Evolutionary conservation across 2,888 invertebrate species (phyloP).

Genomic region (Leptinotarsa haldemani): DNA sequence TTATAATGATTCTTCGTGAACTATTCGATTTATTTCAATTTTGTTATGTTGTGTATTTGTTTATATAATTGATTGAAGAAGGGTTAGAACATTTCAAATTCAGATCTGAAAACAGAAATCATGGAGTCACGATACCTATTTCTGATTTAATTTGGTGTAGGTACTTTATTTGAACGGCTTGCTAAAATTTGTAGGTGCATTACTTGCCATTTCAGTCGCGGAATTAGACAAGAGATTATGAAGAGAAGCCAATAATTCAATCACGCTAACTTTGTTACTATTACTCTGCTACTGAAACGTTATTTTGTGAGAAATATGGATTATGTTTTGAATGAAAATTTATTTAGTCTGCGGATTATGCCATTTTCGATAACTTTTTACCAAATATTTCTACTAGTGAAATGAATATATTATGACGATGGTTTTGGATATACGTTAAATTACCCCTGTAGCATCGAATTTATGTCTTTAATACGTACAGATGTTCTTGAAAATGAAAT

Average conservation of each 20-base stretch:
- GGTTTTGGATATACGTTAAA: too few species aligned
- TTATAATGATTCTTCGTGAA: too few species aligned
- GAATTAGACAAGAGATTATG: slow-evolving; percentile 33
- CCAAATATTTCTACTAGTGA: too few species aligned
- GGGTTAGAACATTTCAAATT: neutral
- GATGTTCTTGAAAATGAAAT: too few species aligned
- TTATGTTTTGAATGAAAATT: neutral
- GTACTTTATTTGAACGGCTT: neutral
- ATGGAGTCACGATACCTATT: neutral
- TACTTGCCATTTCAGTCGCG: slow-evolving; percentile 37
- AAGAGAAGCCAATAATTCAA: slow-evolving; percentile 35
- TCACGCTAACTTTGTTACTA: slow-evolving; percentile 35
- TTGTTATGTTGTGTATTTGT: too few species aligned
- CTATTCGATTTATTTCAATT: too few species aligned
- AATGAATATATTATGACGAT: too few species aligned
- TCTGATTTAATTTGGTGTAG: neutral
- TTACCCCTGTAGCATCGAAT: too few species aligned
- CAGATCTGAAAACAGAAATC: neutral
- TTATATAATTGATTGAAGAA: too few species aligned
- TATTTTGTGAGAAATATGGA: neutral
- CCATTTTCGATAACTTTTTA: too few species aligned
- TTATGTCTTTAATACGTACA: too few species aligned
- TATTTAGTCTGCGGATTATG: neutral
- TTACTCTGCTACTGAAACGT: slow-evolving; percentile 13
- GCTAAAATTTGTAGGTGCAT: slow-evolving; percentile 25